Evolutionary conservation across 2,888 invertebrate genomes (phyloP).

Genomic region (Trilocha varians): DNA sequence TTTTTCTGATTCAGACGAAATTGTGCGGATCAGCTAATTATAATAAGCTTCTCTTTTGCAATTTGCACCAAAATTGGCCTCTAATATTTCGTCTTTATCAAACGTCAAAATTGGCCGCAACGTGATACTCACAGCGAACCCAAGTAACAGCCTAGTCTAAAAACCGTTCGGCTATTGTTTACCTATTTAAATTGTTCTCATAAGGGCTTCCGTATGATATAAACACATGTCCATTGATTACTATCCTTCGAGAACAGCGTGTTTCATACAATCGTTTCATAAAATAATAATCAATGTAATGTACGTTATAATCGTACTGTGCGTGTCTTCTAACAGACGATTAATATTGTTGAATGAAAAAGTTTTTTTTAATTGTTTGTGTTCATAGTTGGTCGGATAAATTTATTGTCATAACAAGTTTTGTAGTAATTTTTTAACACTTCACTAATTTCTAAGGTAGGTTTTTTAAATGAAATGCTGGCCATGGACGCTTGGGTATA

Average conservation of each 20-base stretch:
- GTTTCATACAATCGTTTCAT: conserved; percentile 6
- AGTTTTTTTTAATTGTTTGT: not conserved
- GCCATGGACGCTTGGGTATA: no score
- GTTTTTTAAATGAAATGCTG: no score
- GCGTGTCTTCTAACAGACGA: not conserved
- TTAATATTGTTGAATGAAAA: not conserved
- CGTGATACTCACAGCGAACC: not conserved
- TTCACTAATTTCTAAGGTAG: no score
- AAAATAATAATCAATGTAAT: conserved; percentile 4
- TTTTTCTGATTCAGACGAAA: no score
- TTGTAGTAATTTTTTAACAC: no score
- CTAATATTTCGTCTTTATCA: no score
- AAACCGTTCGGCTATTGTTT: conserved; percentile 20
- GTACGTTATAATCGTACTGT: not conserved
- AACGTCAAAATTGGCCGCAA: no score
- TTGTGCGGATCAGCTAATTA: no score
- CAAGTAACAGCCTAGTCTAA: not conserved
- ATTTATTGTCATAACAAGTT: no score
- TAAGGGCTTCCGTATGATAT: conserved; percentile 22
- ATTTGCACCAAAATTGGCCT: no score
- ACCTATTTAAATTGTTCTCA: conserved; percentile 30
- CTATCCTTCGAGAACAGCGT: conserved; percentile 8
- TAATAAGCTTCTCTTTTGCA: no score
- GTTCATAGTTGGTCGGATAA: no score
- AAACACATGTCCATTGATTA: conserved; percentile 21